These are phyloP conservation scores for Drosophila persimilis DNA, from an alignment of 1,140 invertebrate genomes.

Conservation along the genomic window DNA sequence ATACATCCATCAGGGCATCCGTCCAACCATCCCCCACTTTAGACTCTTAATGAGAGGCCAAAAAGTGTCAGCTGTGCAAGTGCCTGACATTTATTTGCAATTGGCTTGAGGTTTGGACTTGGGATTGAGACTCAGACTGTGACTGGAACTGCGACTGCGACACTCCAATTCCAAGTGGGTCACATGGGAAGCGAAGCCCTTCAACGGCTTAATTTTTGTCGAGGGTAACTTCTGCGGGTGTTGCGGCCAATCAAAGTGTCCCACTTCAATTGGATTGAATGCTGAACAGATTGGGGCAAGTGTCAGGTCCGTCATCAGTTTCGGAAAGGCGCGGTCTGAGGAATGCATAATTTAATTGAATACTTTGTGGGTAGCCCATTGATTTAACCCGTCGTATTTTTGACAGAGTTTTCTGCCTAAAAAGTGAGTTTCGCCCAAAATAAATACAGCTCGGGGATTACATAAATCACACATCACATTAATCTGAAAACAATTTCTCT, in stretches of 20 bases:
- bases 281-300: slow-evolving; percentile 4
- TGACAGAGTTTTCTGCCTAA: slow-evolving; percentile 5
- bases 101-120: slow-evolving; percentile 55
- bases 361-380: neutral
- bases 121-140: slow-evolving; percentile 4
- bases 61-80: slow-evolving; percentile 67
- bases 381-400: too few relatives aligned
- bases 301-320: slow-evolving; percentile 4
- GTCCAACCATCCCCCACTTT: too few relatives aligned
- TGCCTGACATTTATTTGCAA: slow-evolving; percentile 73
- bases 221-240: slow-evolving; percentile 32
- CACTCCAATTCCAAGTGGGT: slow-evolving; percentile 20
- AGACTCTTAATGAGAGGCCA: slow-evolving; percentile 15
- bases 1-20: slow-evolving; percentile 20
- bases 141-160: neutral
- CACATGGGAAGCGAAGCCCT: slow-evolving; percentile 22
- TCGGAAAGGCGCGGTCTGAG: neutral
- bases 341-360: slow-evolving; percentile 2
- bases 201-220: slow-evolving; percentile 20
- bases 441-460: slow-evolving; percentile 10
- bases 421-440: slow-evolving; percentile 24
- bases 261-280: slow-evolving; percentile 27
- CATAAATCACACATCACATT: slow-evolving; percentile 17
- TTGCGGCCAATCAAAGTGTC: slow-evolving; percentile 46
- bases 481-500: slow-evolving; percentile 37